Percentiles rank a stretch among this genome's conserved stretches.
Conservation (phyloP, 1,140 invertebrate species). For the Colletes latitarsis region DNA sequence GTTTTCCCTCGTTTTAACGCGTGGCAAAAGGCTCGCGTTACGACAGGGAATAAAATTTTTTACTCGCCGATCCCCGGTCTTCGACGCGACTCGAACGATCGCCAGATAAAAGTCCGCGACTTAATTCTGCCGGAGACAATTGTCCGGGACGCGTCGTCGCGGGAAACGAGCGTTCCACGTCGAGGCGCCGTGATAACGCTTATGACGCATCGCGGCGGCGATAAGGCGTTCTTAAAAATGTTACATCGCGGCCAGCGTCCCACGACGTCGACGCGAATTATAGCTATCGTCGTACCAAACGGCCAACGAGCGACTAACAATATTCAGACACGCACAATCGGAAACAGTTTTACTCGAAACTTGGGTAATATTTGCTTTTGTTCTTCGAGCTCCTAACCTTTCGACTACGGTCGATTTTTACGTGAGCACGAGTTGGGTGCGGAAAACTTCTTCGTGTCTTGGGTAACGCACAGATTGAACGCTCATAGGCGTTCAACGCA, state of each 20-base stretch:
- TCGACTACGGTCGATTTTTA: no score
- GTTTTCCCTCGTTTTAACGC: neutral
- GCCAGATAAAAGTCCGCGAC: conserved; percentile 5
- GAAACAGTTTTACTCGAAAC: no score
- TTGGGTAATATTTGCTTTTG: no score
- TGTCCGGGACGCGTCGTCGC: conserved; percentile 11
- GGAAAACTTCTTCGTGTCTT: no score
- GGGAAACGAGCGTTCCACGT: neutral
- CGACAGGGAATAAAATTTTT: neutral
- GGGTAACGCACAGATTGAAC: no score
- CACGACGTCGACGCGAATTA: neutral
- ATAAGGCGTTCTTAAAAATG: conserved; percentile 48
- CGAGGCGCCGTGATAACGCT: conserved; percentile 42
- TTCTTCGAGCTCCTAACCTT: no score
- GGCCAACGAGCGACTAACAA: neutral
- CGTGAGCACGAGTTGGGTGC: no score
- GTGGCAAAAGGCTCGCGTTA: neutral
- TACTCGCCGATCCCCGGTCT: no score
- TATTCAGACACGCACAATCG: no score
- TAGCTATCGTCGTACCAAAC: neutral
- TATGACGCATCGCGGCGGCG: conserved; percentile 39
- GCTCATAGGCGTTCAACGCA: no score
- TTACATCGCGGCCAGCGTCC: neutral
- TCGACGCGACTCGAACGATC: neutral
- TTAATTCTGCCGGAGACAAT: conserved; percentile 38